These are phyloP conservation scores for Nycticorax nycticorax DNA, from an alignment of 2,113 vertebrate species.

Conservation along the genomic window DNA sequence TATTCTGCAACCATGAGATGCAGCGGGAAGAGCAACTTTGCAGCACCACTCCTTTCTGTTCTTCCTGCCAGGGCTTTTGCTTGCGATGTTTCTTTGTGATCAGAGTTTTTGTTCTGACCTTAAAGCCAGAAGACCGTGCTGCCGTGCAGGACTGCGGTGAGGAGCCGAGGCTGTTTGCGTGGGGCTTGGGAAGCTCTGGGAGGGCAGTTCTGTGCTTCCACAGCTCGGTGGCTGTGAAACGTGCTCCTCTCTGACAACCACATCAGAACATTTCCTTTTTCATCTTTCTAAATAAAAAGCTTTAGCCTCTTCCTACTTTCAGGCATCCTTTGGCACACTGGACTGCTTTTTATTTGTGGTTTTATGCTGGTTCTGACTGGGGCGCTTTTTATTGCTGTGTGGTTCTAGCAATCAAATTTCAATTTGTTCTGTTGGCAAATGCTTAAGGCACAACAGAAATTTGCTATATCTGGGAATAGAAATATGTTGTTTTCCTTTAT, in stretches of 20 bases:
- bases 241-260: neutral
- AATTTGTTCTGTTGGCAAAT: conserved; percentile 31
- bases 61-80: neutral
- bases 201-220: neutral
- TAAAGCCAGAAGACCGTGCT: neutral
- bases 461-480: neutral
- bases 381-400: neutral
- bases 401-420: conserved; percentile 21
- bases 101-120: neutral
- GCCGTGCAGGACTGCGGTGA: neutral
- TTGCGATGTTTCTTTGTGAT: fast-evolving
- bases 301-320: neutral
- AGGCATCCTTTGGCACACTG: neutral
- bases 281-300: neutral
- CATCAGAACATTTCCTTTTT: neutral
- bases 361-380: conserved; percentile 35
- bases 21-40: neutral
- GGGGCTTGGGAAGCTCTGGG: neutral
- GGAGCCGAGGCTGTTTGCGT: fast-evolving
- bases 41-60: fast-evolving
- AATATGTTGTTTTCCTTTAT: neutral
- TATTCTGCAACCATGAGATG: neutral
- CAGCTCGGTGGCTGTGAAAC: neutral
- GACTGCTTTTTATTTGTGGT: conserved; percentile 25
- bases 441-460: neutral